Evolutionary conservation across 2,888 invertebrate genomes (phyloP), one percentile per base, ranked within the genome.

Genomic region (Chrysina gloriosa): DNA sequence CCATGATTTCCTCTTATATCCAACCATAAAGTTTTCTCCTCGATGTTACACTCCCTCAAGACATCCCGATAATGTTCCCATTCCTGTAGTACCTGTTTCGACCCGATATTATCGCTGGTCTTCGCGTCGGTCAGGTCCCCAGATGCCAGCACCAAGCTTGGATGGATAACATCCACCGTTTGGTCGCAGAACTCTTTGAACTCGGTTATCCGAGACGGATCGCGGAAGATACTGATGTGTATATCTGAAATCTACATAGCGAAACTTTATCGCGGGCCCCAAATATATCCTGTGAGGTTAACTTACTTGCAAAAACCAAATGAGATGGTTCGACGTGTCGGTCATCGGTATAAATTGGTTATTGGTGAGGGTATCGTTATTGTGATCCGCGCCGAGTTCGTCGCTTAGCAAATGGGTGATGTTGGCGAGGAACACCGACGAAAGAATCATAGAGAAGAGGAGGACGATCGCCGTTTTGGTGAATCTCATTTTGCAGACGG

Each of bases 1-100:
- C 94, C 95, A 87, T 96, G 96, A 86, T 96, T 96, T 81, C 96
- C 96, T 82, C 96, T 86, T 71, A 95, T 91, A 84, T 96, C 96
- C 69, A 96, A 84, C 95, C 96, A 96, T 27, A 88, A 83, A 1
- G 94, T 93, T 77, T 88, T 89, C 42, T 90, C 85, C 56, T 85
- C 84, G 21, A 94, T 87, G 74, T 88, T 86, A 45, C 89, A 88
- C 72, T 91, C 89, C 52, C 88, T 84, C 29, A 96, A 84, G 70
- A 92, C 86, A 76, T 89, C 86, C 74, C 88, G 85, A 80, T 96
- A 97, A 74, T 89, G 86, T 71, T 89, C 81, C 96, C 96, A 97
- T 84, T 97, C 96, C 71, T 89, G 88, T 74, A 90, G 84, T 73
- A 89, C 90, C 84, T 96, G 96, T 39, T 87, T 87, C 11, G 96